A percentile compares a stretch with the other conserved stretches of the same genome.
Evolutionary conservation across 2,888 invertebrate genomes (phyloP).

Genomic region (Pheosia gnoma): DNA sequence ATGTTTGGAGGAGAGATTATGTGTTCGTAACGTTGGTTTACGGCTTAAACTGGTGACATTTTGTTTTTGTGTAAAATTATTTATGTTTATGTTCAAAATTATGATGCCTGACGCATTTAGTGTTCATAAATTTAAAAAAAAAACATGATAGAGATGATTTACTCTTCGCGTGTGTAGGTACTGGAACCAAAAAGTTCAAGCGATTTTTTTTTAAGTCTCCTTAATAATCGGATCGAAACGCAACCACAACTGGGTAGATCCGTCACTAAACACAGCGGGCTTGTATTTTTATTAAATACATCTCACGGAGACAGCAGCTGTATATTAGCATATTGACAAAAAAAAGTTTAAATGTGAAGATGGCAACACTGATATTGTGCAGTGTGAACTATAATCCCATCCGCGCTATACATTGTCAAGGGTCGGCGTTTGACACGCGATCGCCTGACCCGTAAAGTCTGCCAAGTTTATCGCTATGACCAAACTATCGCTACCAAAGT

Average conservation of each 20-base stretch:
- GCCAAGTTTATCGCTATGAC: slow-evolving; percentile 32
- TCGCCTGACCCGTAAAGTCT: slow-evolving; percentile 29
- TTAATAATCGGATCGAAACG: no score
- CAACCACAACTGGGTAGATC: no score
- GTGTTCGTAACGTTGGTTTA: background rate
- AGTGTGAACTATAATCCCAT: background rate
- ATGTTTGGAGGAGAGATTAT: background rate
- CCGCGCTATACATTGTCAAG: slow-evolving; percentile 34
- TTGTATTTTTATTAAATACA: no score
- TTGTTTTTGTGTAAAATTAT: background rate
- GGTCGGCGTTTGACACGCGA: slow-evolving; percentile 35
- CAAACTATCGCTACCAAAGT: slow-evolving; percentile 10
- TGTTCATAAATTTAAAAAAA: background rate
- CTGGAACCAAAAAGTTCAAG: no score
- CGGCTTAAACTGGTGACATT: background rate
- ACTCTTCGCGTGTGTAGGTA: no score
- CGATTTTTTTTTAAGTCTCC: no score
- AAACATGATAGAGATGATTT: no score
- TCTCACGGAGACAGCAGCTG: no score
- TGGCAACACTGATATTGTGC: background rate
- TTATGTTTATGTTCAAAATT: background rate
- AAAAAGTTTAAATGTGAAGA: no score
- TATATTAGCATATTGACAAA: no score
- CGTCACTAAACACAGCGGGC: no score
- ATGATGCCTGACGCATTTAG: background rate